These are phyloP conservation scores for Fundulus diaphanus DNA, from an alignment of 2,797 vertebrate species.

Conservation along the genomic window DNA sequence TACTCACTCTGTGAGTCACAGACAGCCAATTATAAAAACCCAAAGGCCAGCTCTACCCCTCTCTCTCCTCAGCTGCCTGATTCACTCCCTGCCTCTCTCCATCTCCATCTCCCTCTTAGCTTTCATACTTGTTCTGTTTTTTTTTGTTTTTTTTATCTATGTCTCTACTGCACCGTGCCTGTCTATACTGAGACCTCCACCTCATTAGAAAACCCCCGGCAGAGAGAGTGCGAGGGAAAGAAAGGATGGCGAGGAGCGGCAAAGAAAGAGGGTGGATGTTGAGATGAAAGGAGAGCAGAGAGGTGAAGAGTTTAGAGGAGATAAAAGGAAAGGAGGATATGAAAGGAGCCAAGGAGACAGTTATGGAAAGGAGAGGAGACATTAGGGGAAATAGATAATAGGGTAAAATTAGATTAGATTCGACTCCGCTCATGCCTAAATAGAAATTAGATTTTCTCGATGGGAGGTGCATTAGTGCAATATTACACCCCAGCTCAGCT, in stretches of 20 bases:
- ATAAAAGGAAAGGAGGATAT: slow-evolving; percentile 25
- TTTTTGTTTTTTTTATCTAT: slow-evolving; percentile 32
- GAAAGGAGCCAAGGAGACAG: slow-evolving; percentile 21
- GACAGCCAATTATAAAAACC: slow-evolving; percentile 72
- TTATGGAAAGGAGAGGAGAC: slow-evolving; percentile 10
- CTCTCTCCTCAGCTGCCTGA: slow-evolving; percentile 23
- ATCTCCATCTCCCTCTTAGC: slow-evolving; percentile 28
- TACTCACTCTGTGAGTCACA: slow-evolving; percentile 62
- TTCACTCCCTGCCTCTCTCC: slow-evolving; percentile 31
- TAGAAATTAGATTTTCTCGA: slow-evolving; percentile 59
- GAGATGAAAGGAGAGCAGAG: slow-evolving; percentile 13
- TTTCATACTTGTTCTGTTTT: slow-evolving; percentile 26
- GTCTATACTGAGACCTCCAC: slow-evolving; percentile 10
- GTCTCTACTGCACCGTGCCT: neutral
- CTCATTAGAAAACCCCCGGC: slow-evolving; percentile 53
- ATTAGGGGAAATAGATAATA: slow-evolving; percentile 21
- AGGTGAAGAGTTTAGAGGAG: slow-evolving; percentile 42
- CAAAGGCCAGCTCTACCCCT: slow-evolving; percentile 53
- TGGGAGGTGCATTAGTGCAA: slow-evolving; percentile 43
- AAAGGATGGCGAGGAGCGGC: neutral
- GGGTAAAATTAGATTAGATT: slow-evolving; percentile 55
- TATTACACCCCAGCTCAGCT: slow-evolving; percentile 28
- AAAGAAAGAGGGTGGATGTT: neutral
- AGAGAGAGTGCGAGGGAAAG: slow-evolving; percentile 39
- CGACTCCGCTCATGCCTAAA: slow-evolving; percentile 53